These are phyloP conservation scores for Dendrocincla fuliginosa DNA, from an alignment of 2,797 vertebrate species.

Conservation along the genomic window DNA sequence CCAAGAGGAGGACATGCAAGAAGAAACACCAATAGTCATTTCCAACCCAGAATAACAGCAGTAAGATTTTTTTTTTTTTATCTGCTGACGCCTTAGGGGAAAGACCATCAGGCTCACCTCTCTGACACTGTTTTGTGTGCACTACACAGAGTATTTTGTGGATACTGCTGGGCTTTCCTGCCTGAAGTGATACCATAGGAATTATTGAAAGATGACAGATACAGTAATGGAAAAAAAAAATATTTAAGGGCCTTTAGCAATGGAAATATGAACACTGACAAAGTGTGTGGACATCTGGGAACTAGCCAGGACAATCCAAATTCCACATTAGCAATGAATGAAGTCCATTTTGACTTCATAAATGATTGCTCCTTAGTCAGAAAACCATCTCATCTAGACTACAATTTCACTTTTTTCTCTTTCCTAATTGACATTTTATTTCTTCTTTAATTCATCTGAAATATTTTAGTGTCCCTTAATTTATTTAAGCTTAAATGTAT, in stretches of 20 bases:
- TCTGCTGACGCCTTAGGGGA: background rate
- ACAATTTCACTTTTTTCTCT: background rate
- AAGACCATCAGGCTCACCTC: background rate
- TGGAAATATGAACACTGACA: background rate
- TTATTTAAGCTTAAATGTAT: constrained; percentile 12
- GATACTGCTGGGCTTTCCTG: background rate
- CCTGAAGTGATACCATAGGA: background rate
- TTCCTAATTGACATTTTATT: constrained; percentile 18
- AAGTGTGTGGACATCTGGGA: background rate
- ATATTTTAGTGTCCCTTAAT: background rate
- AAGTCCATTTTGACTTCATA: background rate
- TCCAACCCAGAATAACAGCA: background rate
- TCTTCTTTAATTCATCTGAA: constrained; percentile 7
- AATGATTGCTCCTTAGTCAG: background rate
- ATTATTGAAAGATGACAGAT: background rate
- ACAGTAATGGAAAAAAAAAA: background rate
- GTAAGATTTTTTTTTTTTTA: background rate
- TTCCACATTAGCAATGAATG: background rate
- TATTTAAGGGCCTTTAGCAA: background rate
- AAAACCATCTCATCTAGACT: background rate
- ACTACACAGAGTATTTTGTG: background rate
- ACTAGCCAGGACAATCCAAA: background rate
- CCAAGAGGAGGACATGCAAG: background rate
- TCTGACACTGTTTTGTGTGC: background rate
- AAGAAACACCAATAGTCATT: background rate